Conservation (phyloP, 2,888 invertebrate species). For the Zelleria hepariella region DNA sequence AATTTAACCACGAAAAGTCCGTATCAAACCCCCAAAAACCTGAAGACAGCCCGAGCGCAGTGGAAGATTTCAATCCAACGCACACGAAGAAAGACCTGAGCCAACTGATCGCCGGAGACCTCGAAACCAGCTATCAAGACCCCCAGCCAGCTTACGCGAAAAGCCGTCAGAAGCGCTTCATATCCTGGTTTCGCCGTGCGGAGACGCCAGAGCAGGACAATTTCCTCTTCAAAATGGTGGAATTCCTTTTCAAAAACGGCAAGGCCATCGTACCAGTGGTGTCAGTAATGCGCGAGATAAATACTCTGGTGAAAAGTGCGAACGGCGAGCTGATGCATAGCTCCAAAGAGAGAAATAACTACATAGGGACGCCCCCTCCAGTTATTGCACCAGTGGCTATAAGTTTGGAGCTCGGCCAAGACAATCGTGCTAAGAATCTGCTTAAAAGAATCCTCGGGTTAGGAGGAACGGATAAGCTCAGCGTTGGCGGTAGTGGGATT, state of each 20-base stretch:
- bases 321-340: constrained; percentile 42
- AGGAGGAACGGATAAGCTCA: constrained; percentile 30
- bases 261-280: constrained; percentile 38
- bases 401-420: constrained; percentile 37
- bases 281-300: constrained; percentile 46
- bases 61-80: not conserved
- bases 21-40: not conserved
- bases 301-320: constrained; percentile 40
- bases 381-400: constrained; percentile 25
- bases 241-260: constrained; percentile 36
- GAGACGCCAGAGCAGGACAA: constrained; percentile 26
- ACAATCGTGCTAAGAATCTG: constrained; percentile 29
- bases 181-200: constrained; percentile 25
- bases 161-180: constrained; percentile 40
- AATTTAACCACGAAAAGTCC: too few relatives aligned
- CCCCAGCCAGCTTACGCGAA: constrained; percentile 13
- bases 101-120: not conserved
- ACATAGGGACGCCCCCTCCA: constrained; percentile 33
- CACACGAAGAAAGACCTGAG: constrained; percentile 3
- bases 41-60: not conserved
- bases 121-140: constrained; percentile 6
- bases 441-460: constrained; percentile 40
- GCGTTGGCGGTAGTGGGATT: constrained; percentile 20
- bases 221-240: constrained; percentile 34
- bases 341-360: constrained; percentile 41